Percentiles rank a stretch among this genome's conserved stretches.
Conservation (phyloP, 2,113 vertebrate species). For the Egretta garzetta region DNA sequence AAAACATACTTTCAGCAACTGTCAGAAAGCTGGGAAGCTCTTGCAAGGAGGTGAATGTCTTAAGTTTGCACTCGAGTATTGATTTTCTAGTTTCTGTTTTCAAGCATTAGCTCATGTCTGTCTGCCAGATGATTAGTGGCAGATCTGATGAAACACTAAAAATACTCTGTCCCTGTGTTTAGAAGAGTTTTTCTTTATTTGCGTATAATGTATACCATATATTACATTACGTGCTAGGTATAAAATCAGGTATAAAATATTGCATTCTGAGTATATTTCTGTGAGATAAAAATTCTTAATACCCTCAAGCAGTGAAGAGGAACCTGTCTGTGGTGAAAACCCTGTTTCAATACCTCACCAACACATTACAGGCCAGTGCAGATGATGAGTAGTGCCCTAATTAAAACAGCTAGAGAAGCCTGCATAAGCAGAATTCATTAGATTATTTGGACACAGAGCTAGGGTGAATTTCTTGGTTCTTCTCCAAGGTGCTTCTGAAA, state of each 20-base stretch:
- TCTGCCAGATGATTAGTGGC: constrained; percentile 20
- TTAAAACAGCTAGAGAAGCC: neutral
- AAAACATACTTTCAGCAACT: constrained; percentile 44
- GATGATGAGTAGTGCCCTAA: neutral
- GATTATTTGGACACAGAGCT: neutral
- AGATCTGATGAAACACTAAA: neutral
- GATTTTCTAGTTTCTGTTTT: constrained; percentile 12
- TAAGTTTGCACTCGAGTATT: neutral
- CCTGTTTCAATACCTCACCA: neutral
- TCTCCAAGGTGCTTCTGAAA: neutral
- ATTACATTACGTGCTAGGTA: neutral
- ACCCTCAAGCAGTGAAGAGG: neutral
- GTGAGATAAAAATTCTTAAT: neutral
- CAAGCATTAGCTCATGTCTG: neutral
- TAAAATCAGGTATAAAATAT: neutral
- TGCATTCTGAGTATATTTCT: neutral
- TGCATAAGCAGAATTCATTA: constrained; percentile 3
- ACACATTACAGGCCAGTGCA: neutral
- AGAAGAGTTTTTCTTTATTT: neutral
- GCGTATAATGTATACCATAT: neutral
- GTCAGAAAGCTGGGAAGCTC: constrained; percentile 12
- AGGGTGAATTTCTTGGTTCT: neutral
- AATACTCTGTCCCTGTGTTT: neutral
- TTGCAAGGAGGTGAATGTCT: constrained; percentile 14
- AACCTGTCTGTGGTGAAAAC: neutral